phyloP scores from a whole-genome alignment of 2,113 vertebrate species.

The Dromaius novaehollandiae region DNA sequence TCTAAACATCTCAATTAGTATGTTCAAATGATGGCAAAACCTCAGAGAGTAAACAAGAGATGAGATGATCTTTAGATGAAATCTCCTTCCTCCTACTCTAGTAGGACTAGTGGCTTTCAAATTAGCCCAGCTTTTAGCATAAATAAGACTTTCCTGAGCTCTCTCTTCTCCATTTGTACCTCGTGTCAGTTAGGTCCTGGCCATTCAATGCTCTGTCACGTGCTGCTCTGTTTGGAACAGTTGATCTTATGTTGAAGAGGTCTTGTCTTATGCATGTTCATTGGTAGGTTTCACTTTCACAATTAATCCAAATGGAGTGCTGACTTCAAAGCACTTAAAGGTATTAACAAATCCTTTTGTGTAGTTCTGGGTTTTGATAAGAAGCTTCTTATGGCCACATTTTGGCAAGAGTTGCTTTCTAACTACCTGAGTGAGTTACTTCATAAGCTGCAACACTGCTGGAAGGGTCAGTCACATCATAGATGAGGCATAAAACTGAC shows the following conservation, averaged over 20 bases:
- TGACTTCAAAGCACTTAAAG: background rate
- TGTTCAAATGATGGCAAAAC: background rate
- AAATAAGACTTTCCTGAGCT: background rate
- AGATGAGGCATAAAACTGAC: background rate
- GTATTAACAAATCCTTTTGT: background rate
- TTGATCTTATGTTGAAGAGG: background rate
- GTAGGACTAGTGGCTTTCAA: background rate
- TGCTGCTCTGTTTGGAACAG: background rate
- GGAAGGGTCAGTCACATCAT: background rate
- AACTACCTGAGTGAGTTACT: background rate
- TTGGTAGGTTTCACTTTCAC: background rate
- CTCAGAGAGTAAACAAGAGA: background rate
- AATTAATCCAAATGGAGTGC: background rate
- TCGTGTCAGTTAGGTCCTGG: background rate
- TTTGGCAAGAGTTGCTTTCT: background rate
- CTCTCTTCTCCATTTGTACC: background rate
- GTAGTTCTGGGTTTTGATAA: background rate
- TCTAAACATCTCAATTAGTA: background rate
- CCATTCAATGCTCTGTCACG: background rate
- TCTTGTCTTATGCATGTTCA: background rate
- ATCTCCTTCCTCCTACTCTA: background rate
- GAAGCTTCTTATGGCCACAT: fast-evolving
- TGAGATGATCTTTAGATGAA: background rate
- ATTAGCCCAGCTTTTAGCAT: background rate
- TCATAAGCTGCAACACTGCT: background rate